These are phyloP conservation scores for Beris chalybata DNA, from an alignment of 2,888 invertebrate species.

Conservation along the genomic window DNA sequence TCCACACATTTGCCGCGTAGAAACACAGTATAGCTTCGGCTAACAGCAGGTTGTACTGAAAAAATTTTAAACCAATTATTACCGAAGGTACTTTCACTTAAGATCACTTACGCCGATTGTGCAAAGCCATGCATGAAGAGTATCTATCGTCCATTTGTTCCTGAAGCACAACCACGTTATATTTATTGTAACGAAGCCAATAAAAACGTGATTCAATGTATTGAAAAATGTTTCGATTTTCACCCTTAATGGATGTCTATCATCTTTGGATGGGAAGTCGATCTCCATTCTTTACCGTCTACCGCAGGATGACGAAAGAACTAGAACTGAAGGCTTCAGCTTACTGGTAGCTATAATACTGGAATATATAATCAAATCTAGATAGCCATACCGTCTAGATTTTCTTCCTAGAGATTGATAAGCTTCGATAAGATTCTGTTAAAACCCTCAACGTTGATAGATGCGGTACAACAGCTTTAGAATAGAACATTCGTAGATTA, in stretches of 20 bases:
- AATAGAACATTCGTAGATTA: conserved; percentile 23
- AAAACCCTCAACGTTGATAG: conserved; percentile 22
- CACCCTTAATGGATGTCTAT: conserved; percentile 22
- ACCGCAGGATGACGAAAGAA: neutral
- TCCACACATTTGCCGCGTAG: conserved; percentile 50
- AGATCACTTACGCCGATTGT: conserved; percentile 46
- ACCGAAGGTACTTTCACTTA: neutral
- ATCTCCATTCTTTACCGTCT: conserved; percentile 8
- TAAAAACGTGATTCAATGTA: conserved; percentile 51
- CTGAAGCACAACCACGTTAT: conserved; percentile 49
- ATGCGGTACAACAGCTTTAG: conserved; percentile 16
- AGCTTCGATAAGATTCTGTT: conserved; percentile 19
- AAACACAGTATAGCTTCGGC: conserved; percentile 54
- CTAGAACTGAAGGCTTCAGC: conserved; percentile 4
- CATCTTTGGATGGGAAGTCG: conserved; percentile 17
- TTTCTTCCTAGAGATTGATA: conserved; percentile 14
- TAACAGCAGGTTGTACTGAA: conserved; percentile 50
- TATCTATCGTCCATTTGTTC: conserved; percentile 49
- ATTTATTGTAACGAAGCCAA: conserved; percentile 48
- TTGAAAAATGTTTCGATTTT: conserved; percentile 48
- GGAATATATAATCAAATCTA: neutral
- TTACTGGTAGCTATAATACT: neutral
- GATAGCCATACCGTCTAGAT: conserved; percentile 15
- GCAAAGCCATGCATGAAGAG: conserved; percentile 51
- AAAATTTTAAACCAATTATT: neutral